Evolutionary conservation across 2,888 invertebrate species (phyloP), one percentile per base, ranked within the genome.

Genomic region (Sycophila texana): DNA sequence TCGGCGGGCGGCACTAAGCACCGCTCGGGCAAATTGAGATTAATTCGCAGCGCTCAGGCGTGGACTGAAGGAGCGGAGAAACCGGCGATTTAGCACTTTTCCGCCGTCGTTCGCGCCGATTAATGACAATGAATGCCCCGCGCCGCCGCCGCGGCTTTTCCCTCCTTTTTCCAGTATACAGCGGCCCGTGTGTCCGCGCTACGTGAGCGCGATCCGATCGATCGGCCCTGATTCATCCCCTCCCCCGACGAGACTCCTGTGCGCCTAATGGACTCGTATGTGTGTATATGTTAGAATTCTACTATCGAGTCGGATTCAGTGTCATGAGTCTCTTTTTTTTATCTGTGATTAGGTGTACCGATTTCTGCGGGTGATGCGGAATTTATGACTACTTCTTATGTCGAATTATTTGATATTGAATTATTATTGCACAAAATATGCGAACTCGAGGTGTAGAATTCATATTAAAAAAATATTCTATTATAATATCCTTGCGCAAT

Each of bases 21-120:
- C 20, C 53, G n/a, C 63, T 39, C 49, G 26, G 39, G 68, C 68
- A 77, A 80, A 80, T 77, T 70, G 76, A 76, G 80, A 80, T 80
- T 77, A 77, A 80, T 80, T 80, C 70, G 61, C 55, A n/a, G 57
- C 68, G 47, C 72, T 68, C 57, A 80, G 79, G 76, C 72, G 79
- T 67, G 67, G 79, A 80, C 72, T 76, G n/a, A 53, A 76, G 75
- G 70, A 67, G 73, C 47, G 58, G 57, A 61, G 76, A 79, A 79
- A 73, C 73, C 68, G 53, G 1, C 76, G 73, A 80, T 80, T 77
- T 76, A 75, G 68, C 75, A 76, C 76, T 80, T 76, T 80, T 66
- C 79, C 74, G 74, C 63, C 39, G 39, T 10, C 63, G 63, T 30
- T 30, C 16, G 20, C 61, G 13, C 18, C 71, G 63, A 78, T 79